phyloP scores from a whole-genome alignment of 2,797 vertebrate species.

The Alcedo quadribrachys region DNA sequence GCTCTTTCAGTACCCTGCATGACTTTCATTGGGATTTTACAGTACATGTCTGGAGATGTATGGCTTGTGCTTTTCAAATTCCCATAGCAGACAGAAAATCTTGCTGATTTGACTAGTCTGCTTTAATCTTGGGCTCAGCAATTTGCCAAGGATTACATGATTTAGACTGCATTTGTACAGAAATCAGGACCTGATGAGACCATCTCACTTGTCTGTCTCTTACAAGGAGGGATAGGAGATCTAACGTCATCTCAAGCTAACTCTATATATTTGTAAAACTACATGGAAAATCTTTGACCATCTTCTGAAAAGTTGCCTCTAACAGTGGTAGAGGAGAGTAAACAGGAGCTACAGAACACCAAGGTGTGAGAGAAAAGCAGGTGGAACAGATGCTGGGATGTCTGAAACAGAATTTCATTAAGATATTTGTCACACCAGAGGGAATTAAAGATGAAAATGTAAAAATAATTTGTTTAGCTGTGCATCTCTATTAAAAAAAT shows the following conservation, averaged over 20 bases:
- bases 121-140: constrained; percentile 31
- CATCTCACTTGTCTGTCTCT: background rate
- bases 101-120: constrained; percentile 21
- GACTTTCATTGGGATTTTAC: background rate
- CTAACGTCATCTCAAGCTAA: background rate
- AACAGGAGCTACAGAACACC: background rate
- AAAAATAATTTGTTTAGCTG: background rate
- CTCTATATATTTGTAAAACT: background rate
- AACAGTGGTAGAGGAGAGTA: background rate
- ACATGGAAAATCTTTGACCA: background rate
- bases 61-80: background rate
- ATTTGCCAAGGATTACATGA: constrained; percentile 29
- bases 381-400: background rate
- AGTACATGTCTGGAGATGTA: background rate
- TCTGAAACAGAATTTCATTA: background rate
- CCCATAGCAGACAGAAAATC: background rate
- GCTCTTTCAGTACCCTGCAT: background rate
- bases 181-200: background rate
- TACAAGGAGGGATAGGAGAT: background rate
- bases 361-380: background rate
- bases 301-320: background rate
- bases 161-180: background rate
- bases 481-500: background rate
- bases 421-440: background rate
- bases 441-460: background rate